Base-by-base conservation (phyloP, 2,113 vertebrate genomes). In the Crotalus helleri region DNA sequence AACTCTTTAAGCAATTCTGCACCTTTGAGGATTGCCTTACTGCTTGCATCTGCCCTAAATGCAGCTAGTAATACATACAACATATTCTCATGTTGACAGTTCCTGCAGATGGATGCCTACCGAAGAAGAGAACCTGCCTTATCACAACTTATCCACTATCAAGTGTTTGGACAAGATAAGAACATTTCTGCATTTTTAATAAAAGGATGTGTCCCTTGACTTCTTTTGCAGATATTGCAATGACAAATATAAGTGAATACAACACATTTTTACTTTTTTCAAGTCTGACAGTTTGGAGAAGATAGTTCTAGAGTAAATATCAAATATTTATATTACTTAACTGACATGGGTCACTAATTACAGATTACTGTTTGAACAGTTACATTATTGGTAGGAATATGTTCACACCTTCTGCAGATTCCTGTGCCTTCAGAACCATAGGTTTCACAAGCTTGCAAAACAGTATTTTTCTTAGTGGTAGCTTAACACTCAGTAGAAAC, bases 141-240 rank as follows among this genome's bases (percentile, higher is more conserved):
- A 98, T 98, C 97, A 96, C 95, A 97, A 96, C 95, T 97, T 96
- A 97, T 96, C 97, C 97, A 95, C 97, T 97, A 98, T 98, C 97
- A 98, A 97, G 96, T 98, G 97, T 96, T 97, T 97, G 95, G 95
- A 97, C 96, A 97, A 98, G 97, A 98, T 98, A 98, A 98, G 97
- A 97, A 96, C 94, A 93, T 93, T 98, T 98, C 97, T 98, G 97
- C 98, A 98, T 98, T 97, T 97, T 97, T 98, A 98, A 98, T 98
- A 96, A 98, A 94, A 88, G 93, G 91, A 61, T 95, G 91, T 69
- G 92, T 92, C 91, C 95, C 95, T 96, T 95, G 91, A 94, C 88
- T 95, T 95, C 87, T 95, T 90, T 81, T 92, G 53, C 90, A 96
- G 95, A 97, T 94, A 92, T 88, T 92, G 55, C 91, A 93, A 4